Percentiles rank a stretch among this genome's conserved stretches.
Evolutionary conservation across 2,888 invertebrate species (phyloP).

Genomic region (Sussaba pulchella): DNA sequence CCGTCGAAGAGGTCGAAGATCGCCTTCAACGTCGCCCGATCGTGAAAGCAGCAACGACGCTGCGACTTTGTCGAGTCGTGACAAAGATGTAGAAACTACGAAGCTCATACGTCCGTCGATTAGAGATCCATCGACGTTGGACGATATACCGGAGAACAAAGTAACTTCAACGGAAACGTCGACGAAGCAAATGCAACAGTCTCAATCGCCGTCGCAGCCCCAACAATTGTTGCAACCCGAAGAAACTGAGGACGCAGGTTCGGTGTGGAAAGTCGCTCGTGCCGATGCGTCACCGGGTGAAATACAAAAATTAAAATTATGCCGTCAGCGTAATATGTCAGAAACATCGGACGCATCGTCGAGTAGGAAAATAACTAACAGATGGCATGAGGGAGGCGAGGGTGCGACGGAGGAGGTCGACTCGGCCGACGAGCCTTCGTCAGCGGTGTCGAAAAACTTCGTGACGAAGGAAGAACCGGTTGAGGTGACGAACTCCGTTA

Average conservation of each 20-base stretch:
- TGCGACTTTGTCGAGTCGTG: slow-evolving; percentile 64
- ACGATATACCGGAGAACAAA: slow-evolving; percentile 68
- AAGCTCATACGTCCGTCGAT: slow-evolving; percentile 63
- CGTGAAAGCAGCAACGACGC: slow-evolving; percentile 82
- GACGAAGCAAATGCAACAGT: slow-evolving; percentile 40
- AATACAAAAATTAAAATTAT: slow-evolving; percentile 88
- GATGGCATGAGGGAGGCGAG: slow-evolving; percentile 80
- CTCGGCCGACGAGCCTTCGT: slow-evolving; percentile 81
- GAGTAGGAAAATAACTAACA: slow-evolving; percentile 80
- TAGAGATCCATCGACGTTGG: slow-evolving; percentile 62
- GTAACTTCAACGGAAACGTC: slow-evolving; percentile 67
- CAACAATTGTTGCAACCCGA: slow-evolving; percentile 46
- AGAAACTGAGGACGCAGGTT: slow-evolving; percentile 79
- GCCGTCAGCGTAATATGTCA: slow-evolving; percentile 85
- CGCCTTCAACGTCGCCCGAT: slow-evolving; percentile 85
- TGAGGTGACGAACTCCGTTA: slow-evolving; percentile 78
- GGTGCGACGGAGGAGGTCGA: slow-evolving; percentile 82
- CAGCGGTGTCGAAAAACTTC: slow-evolving; percentile 71
- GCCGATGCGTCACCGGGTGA: slow-evolving; percentile 85
- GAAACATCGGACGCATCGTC: slow-evolving; percentile 81
- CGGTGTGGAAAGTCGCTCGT: slow-evolving; percentile 85
- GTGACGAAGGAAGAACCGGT: slow-evolving; percentile 71
- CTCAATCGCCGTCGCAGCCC: slow-evolving; percentile 3
- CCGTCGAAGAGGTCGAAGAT: slow-evolving; percentile 86
- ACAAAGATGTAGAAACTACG: slow-evolving; percentile 69